These are phyloP conservation scores for Temnothorax nylanderi DNA, from an alignment of 1,140 invertebrate genomes.

Conservation along the genomic window DNA sequence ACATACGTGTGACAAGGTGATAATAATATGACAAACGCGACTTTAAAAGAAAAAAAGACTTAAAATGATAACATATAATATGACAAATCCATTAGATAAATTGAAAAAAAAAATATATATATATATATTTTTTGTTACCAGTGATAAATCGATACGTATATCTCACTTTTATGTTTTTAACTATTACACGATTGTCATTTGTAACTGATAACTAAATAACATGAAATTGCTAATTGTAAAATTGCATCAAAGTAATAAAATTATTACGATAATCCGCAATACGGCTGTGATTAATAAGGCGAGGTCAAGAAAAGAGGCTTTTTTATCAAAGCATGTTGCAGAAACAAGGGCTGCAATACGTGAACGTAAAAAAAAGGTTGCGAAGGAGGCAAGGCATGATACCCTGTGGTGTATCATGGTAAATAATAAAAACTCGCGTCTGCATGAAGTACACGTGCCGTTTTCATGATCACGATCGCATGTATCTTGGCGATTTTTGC, in stretches of 20 bases:
- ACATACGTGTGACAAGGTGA: not conserved
- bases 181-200: not conserved
- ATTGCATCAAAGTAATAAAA: not conserved
- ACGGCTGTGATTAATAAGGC: not conserved
- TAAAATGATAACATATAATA: not conserved
- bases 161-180: not conserved
- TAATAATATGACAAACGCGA: not conserved
- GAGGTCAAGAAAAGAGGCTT: not conserved
- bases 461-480: slow-evolving; percentile 42
- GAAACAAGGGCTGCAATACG: not conserved
- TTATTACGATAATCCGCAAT: not conserved
- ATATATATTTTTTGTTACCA: not conserved
- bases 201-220: not conserved
- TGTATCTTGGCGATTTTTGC: slow-evolving; percentile 44
- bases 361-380: not conserved
- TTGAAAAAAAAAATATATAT: not conserved
- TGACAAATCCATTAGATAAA: slow-evolving; percentile 1
- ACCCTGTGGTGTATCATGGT: not conserved
- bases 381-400: not conserved
- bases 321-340: slow-evolving; percentile 12
- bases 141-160: not conserved
- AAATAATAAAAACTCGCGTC: slow-evolving; percentile 46
- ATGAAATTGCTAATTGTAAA: not conserved
- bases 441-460: slow-evolving; percentile 23
- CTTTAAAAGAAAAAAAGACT: not conserved